Base-by-base conservation (phyloP, 2,113 vertebrate genomes). In the Jacana jacana region DNA sequence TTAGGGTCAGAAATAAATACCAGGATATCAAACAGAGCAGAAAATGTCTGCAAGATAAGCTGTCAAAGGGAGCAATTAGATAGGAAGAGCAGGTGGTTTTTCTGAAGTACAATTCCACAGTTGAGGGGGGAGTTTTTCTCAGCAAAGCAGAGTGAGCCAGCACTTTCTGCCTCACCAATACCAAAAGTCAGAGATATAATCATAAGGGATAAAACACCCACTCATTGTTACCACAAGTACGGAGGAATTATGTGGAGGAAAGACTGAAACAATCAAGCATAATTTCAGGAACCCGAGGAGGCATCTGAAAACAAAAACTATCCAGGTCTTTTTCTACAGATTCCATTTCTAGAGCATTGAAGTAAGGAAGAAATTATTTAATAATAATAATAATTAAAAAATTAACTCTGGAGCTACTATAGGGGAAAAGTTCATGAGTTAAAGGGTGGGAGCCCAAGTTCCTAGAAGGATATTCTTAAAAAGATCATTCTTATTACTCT, bases 111-210 rank as follows among this genome's bases (percentile, higher is more conserved):
- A 57, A 11, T 23, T 77, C 37, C 37, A 52, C 28, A 30, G 13
- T 66, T 92, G 17, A 88, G 20, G 49, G 16, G 8, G 6, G 30
- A 40, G 22, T 30, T 46, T 46, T 46, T 39, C 33, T 84, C 63
- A 63, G 58, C 16, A 33, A 75, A 80, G 16, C 22, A 31, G 33
- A 33, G 17, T 27, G 13, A 72, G 10, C 1, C 0, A 28, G 12
- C 3, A 3, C 35, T 60, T 90, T 51, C 61, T 3, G 0, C 28
- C 4, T 76, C 33, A 55, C 28, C 0, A 0, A 35, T 0, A 4
- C 20, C 2, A 3, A 31, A 20, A 80, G 18, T 42, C 49, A 69
- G 31, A 49, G 28, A 35, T 55, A 20, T 35, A 24, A 51, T 39
- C 57, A 68, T 64, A 61, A 71, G 11, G 13, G 25, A 25, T 61